Conservation (phyloP, 2,888 invertebrate genomes). For the Leistus spinibarbis region DNA sequence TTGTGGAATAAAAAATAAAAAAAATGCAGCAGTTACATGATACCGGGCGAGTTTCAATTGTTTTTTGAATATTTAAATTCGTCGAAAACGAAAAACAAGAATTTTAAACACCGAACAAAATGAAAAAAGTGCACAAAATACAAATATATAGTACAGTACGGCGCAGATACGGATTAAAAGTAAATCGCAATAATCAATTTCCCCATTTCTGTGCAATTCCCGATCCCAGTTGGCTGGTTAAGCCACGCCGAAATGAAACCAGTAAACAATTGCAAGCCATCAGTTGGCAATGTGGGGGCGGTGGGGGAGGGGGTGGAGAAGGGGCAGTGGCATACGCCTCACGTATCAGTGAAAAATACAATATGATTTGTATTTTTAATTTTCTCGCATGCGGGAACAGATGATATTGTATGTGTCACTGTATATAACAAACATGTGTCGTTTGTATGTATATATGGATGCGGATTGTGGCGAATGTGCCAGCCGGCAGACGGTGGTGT, state of each 20-base stretch:
- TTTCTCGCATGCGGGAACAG: conserved; percentile 29
- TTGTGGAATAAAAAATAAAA: too few relatives aligned
- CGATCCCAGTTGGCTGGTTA: not conserved
- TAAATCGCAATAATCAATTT: conserved; percentile 38
- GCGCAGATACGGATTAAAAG: conserved; percentile 33
- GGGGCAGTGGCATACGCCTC: conserved; percentile 18
- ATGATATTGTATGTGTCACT: conserved; percentile 5
- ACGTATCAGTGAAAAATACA: conserved; percentile 36
- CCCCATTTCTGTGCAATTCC: conserved; percentile 20
- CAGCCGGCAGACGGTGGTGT: conserved; percentile 13
- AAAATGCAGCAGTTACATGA: not conserved
- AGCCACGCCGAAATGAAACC: conserved; percentile 28
- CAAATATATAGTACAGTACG: not conserved
- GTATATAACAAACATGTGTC: conserved; percentile 12
- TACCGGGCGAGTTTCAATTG: not conserved
- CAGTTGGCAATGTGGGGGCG: conserved; percentile 3
- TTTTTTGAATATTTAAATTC: not conserved
- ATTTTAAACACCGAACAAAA: not conserved
- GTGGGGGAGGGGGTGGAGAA: not conserved
- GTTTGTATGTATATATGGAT: conserved; percentile 5
- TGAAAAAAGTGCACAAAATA: not conserved
- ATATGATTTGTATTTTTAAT: conserved; percentile 38
- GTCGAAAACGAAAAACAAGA: not conserved
- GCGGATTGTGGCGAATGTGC: conserved; percentile 22
- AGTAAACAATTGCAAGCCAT: conserved; percentile 37